Evolutionary conservation across 2,113 vertebrate genomes (phyloP), one percentile per base, ranked within the genome.

Genomic region (Actenoides lindsayi): DNA sequence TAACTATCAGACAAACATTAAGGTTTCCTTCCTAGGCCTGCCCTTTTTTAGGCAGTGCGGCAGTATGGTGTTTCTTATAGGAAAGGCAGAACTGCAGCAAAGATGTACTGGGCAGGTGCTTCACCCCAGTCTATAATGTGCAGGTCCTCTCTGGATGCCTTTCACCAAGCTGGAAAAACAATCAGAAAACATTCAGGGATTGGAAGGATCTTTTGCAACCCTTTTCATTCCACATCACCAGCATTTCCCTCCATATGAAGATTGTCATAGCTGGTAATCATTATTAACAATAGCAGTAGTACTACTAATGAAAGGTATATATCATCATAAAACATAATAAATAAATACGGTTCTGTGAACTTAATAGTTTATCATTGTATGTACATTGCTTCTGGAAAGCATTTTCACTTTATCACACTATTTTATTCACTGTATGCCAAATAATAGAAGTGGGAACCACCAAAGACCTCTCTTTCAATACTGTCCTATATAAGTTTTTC

Each of bases 211-310:
- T 71, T 80, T 64, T 80, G 60, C 30, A 77, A 31, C 18, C 11
- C 67, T 95, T 80, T 94, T 76, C 53, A 89, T 70, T 95, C 56
- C 70, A 79, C 28, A 82, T 96, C 70, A 80, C 39, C 31, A 70
- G 9, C 19, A 39, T 86, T 94, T 96, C 28, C 6, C 7, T 88
- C 65, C 50, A 23, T 90, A 60, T 73, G 80, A 94, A 91, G 96
- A 76, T 44, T 19, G 30, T 75, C 42, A 7, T 57, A 85, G 50
- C 31, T n/a, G 11, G 11, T 83, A 79, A 90, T 79, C 21, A 42
- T 84, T 91, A 83, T 84, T 91, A 70, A 89, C 76, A 95, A 76
- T 69, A 69, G 30, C 33, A 69, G 27, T 48, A 73, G 6, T 48
- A 56, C n/a, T 77, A 60, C 53, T 92, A 90, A 57, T 80, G 27